phyloP scores from a whole-genome alignment of 1,140 invertebrate species.

The Euglossa dilemma region DNA sequence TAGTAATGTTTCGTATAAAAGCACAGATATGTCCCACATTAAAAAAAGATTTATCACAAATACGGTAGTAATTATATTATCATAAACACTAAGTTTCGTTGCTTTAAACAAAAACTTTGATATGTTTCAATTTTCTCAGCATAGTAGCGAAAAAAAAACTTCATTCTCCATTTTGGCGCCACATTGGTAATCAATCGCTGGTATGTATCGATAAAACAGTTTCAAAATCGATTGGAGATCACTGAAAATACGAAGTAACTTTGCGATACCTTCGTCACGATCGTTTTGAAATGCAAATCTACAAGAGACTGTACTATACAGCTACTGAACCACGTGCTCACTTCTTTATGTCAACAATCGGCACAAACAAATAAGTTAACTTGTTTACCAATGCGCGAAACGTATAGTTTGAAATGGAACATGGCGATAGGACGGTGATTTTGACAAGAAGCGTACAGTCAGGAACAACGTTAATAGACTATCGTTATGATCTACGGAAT shows the following conservation, averaged over 20 bases:
- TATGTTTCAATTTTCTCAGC: background rate
- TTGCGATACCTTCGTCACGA: background rate
- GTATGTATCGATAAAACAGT: conserved; percentile 39
- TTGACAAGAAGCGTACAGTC: background rate
- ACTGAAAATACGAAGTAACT: background rate
- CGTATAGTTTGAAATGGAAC: conserved; percentile 29
- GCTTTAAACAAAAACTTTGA: background rate
- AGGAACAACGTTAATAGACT: background rate
- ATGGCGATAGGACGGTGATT: conserved; percentile 28
- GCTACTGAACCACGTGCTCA: background rate
- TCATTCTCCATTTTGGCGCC: conserved; percentile 10
- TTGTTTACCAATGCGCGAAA: conserved; percentile 3
- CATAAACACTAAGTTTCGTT: background rate
- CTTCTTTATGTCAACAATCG: background rate
- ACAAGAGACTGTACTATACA: background rate
- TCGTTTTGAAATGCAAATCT: background rate
- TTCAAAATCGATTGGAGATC: conserved; percentile 30
- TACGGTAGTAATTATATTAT: background rate
- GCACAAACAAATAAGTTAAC: background rate
- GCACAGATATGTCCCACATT: background rate
- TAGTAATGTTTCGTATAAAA: background rate
- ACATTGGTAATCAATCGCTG: background rate
- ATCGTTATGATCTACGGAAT: background rate
- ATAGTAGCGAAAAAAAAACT: background rate
- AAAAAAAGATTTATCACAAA: background rate